These are phyloP conservation scores for Scatophagus argus DNA, from an alignment of 2,113 vertebrate species.

Conservation along the genomic window DNA sequence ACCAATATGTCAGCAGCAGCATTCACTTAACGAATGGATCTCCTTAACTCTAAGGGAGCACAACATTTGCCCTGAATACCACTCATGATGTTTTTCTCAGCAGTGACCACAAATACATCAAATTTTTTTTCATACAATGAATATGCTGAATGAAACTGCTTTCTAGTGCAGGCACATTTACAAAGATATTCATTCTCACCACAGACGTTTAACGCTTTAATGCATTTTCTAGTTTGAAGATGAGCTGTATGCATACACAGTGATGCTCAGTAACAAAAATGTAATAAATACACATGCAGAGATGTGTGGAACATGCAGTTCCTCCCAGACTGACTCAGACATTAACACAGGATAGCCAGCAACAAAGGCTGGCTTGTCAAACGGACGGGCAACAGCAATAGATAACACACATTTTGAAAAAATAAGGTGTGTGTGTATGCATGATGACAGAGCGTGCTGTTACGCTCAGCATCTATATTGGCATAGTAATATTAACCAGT, in stretches of 20 bases:
- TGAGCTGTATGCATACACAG: neutral
- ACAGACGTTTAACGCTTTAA: neutral
- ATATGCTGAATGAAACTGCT: neutral
- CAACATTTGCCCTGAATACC: neutral
- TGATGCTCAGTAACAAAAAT: neutral
- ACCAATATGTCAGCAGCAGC: constrained; percentile 39
- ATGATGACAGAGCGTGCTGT: constrained; percentile 29
- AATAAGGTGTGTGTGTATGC: constrained; percentile 6
- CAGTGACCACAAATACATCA: neutral
- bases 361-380: constrained; percentile 10
- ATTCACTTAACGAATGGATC: constrained; percentile 5
- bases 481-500: neutral
- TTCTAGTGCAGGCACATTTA: neutral
- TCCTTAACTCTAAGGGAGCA: neutral
- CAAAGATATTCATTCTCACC: neutral
- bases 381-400: constrained; percentile 25
- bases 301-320: constrained; percentile 31
- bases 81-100: neutral
- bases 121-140: neutral
- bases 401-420: constrained; percentile 16
- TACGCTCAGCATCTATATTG: neutral
- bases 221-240: neutral
- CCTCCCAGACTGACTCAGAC: constrained; percentile 34
- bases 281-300: constrained; percentile 33
- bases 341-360: constrained; percentile 15